Conservation (phyloP, 37 sponge, comb jelly and placozoan genomes). For the Tethya wilhelma region DNA sequence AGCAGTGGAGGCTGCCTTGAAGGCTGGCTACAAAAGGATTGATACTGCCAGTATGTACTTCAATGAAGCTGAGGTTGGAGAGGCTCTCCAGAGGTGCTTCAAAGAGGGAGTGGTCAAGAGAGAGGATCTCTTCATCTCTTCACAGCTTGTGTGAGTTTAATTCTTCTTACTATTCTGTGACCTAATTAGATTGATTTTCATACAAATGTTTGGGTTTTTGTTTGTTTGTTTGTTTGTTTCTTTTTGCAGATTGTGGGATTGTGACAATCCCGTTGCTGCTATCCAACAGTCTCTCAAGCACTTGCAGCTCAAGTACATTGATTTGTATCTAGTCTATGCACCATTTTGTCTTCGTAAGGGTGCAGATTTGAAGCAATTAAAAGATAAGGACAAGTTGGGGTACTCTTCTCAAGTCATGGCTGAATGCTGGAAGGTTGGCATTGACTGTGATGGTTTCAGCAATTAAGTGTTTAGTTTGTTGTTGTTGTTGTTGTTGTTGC, state of each 20-base stretch:
- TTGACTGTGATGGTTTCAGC: too few species aligned
- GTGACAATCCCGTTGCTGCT: constrained; percentile 43
- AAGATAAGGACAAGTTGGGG: constrained; percentile 50
- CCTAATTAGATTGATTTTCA: too few species aligned
- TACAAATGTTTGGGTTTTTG: neutral
- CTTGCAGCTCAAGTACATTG: constrained; percentile 83
- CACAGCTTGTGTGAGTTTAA: constrained; percentile 44
- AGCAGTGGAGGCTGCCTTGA: constrained; percentile 67
- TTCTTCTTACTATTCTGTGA: neutral
- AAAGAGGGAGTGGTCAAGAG: constrained; percentile 78
- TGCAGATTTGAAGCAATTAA: neutral
- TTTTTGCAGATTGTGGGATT: too few species aligned
- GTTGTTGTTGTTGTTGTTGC: too few species aligned
- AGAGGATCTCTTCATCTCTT: constrained; percentile 79
- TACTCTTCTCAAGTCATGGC: constrained; percentile 39
- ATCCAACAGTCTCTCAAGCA: constrained; percentile 72
- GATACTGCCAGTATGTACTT: constrained; percentile 81
- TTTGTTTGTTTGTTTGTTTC: too few species aligned
- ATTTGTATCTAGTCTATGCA: constrained; percentile 82
- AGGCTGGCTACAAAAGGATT: constrained; percentile 76
- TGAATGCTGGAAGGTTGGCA: constrained; percentile 45
- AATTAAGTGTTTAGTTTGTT: too few species aligned
- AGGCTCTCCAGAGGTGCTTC: constrained; percentile 72
- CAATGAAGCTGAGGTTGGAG: constrained; percentile 87
- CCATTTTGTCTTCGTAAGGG: constrained; percentile 33